Evolutionary conservation across 2,113 vertebrate genomes (phyloP), one percentile per base, ranked within the genome.

Genomic region (Notothenia rossii): DNA sequence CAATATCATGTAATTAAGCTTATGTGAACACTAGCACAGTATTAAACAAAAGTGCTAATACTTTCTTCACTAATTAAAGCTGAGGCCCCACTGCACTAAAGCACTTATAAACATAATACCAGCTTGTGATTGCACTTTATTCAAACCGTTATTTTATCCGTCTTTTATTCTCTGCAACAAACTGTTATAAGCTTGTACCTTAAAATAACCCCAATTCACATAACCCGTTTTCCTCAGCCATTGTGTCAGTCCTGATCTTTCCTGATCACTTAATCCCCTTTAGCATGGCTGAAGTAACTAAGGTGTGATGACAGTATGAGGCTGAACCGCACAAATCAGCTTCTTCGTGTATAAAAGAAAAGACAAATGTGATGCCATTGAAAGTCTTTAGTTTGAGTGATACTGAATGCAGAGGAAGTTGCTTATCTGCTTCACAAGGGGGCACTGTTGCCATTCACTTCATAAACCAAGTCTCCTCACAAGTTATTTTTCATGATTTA

Each of bases 361-460:
- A 46, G 51, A 18, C 66, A 60, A 64, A 58, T 67, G 65, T 75
- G 59, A 54, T 83, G 76, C 72, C 46, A 25, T 13, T 70, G 56
- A 75, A 81, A 77, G 63, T 79, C 82, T 79, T 40, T 3, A 60
- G 60, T 76, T 43, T 45, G 20, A 20, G n/a, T 67, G 48, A 56
- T 29, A 10, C 29, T 75, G 60, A 51, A 69, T 74, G 81, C 67
- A 76, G 51, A 73, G 62, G 36, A 20, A 79, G 53, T 85, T 79
- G 25, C 90, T 3, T 1, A 8, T 69, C 49, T n/a, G 18, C 72
- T 91, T 92, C 93, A 94, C 92, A 93, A 91, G 92, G 93, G 93
- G 93, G 92, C 91, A 92, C 92, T 94, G 91, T 94, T 93, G 91
- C 63, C 92, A 90, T 94, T 93, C 74, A 76, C 79, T 86, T 81